Base-by-base conservation (phyloP, 2,888 invertebrate species). In the Calliphora vomitoria region DNA sequence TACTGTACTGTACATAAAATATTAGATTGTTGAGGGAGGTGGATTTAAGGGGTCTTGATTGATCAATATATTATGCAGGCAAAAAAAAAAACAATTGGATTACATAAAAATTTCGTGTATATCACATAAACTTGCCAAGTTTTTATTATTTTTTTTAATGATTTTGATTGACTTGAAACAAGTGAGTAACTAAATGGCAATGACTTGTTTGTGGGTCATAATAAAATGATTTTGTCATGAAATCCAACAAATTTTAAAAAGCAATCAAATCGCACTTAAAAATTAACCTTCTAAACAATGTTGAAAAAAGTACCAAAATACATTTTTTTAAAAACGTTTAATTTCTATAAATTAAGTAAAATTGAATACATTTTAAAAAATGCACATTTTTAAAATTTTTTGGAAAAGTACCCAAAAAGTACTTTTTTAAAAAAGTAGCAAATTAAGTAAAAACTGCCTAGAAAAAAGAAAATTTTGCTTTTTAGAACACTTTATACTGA, bases 161-260 rank as follows among this genome's bases (percentile, higher is more conserved):
- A 64, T 64, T 38, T 38, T 69, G 25, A 6, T 38, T 69, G 31
- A 1, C 10, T 4, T 20, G 35, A 60, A 18, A 55, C 20, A 50
- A 50, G n/a, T 11, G 4, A 44, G 13, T 11, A 44, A 44, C 44
- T 38, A 75, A 69, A 82, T 4, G 75, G 18, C 41, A 84, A 68
- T 72, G 84, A 72, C 79, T 84, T 79, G 13, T 84, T 72, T 83
- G 55, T 78, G 31, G 78, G 64, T 47, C 58, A 44, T 4, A 35
- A 8, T 55, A 20, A 41, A 18, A 31, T n/a, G 15, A 35, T 31
- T 60, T 60, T n/a, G 11, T 35, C 50, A 25, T n/a, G 11, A 25
- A 18, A 20, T 10, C 6, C 8, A 58, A 20, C 3, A 8, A 25
- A 25, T 25, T 62, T 62, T 35, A 35, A 58, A 31, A 31, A 0